Evolutionary conservation across 2,113 vertebrate genomes (phyloP).

Genomic region (Astatotilapia flaviijosephi): DNA sequence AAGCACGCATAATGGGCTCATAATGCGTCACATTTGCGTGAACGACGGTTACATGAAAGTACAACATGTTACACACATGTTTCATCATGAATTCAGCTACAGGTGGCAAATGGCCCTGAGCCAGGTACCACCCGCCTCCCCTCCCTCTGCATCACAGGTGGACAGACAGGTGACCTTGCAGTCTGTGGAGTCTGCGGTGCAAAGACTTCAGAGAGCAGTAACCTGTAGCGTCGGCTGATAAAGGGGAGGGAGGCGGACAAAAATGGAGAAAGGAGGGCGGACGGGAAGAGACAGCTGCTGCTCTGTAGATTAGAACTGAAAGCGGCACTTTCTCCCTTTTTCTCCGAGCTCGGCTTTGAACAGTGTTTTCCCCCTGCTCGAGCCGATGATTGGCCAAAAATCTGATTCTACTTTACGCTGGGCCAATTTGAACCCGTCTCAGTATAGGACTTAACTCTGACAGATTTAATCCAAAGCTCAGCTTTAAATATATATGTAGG

Average conservation of each 20-base stretch:
- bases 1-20: not conserved
- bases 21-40: not conserved
- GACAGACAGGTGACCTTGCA: slow-evolving; percentile 52
- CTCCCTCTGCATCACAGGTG: not conserved
- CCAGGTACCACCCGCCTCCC: not conserved
- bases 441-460: not conserved
- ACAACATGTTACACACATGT: not conserved
- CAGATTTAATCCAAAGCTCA: not conserved
- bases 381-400: slow-evolving; percentile 20
- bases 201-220: slow-evolving; percentile 43
- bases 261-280: not conserved
- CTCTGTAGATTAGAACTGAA: slow-evolving; percentile 70
- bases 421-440: not conserved
- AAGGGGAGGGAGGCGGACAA: slow-evolving; percentile 9
- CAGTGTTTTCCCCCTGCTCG: slow-evolving; percentile 19
- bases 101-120: slow-evolving; percentile 35
- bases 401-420: not conserved
- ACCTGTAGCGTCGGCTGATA: slow-evolving; percentile 47
- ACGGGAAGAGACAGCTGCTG: slow-evolving; percentile 54
- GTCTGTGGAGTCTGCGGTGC: slow-evolving; percentile 40
- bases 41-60: not conserved
- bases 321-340: slow-evolving; percentile 13
- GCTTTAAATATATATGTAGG: not conserved
- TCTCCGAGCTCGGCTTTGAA: slow-evolving; percentile 30
- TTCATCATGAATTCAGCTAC: not conserved